Conservation (phyloP, 1,140 invertebrate species). For the Brachionus rubens region DNA sequence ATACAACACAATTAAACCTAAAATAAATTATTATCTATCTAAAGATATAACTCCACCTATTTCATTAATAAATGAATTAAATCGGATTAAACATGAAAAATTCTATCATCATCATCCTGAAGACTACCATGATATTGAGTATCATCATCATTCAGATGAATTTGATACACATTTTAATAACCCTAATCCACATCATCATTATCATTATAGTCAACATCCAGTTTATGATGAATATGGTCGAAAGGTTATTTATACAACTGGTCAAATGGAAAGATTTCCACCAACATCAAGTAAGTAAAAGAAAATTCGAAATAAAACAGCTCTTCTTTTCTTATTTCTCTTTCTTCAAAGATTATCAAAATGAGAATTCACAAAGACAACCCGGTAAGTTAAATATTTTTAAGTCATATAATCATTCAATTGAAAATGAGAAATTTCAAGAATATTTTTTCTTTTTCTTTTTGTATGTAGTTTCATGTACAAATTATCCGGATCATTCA, state of each 20-base stretch:
- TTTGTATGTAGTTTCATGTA: constrained; percentile 7
- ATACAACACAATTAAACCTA: not conserved
- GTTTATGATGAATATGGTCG: constrained; percentile 16
- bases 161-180: constrained; percentile 13
- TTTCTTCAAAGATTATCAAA: not conserved
- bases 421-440: not conserved
- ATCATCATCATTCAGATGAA: not conserved
- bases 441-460: not conserved
- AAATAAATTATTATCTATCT: not conserved
- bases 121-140: not conserved
- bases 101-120: not conserved
- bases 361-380: not conserved
- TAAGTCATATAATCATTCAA: not conserved
- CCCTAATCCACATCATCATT: constrained; percentile 20
- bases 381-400: constrained; percentile 16
- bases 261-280: constrained; percentile 23
- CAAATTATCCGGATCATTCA: constrained; percentile 41
- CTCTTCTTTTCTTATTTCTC: no score
- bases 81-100: not conserved
- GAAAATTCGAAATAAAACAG: no score
- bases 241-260: not conserved
- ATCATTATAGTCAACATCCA: constrained; percentile 1
- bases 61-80: not conserved
- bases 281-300: not conserved
- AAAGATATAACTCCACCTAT: not conserved